phyloP scores from a whole-genome alignment of 23 tunicate species.

The Halocynthia roretzi region DNA sequence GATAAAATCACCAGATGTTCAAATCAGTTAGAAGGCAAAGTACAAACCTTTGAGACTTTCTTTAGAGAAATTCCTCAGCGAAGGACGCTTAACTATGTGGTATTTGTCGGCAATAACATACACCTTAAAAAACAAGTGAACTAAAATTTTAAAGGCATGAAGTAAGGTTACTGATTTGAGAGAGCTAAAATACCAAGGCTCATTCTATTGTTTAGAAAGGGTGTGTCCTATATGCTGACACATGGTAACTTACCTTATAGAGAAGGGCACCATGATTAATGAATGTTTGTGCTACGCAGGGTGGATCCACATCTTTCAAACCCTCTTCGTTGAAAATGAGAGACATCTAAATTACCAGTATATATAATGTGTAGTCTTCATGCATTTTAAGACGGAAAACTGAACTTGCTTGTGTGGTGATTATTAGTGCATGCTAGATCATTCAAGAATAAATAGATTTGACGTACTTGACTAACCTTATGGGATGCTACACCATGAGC shows the following conservation, averaged over 20 bases:
- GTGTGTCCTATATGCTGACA: background rate
- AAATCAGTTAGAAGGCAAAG: too few species aligned
- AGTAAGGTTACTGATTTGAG: background rate
- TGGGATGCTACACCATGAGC: slow-evolving; percentile 87
- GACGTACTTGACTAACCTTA: slow-evolving; percentile 39
- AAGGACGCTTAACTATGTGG: slow-evolving; percentile 76
- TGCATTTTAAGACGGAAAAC: too few species aligned
- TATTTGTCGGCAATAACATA: slow-evolving; percentile 64
- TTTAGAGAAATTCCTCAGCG: slow-evolving; percentile 56
- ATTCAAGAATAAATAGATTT: background rate
- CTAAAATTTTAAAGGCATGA: background rate
- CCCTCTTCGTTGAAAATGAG: slow-evolving; percentile 80
- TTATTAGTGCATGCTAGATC: too few species aligned
- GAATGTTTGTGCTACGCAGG: slow-evolving; percentile 88
- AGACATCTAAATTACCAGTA: slow-evolving; percentile 51
- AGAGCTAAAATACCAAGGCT: background rate
- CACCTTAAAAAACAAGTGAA: slow-evolving; percentile 24
- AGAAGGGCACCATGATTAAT: slow-evolving; percentile 74
- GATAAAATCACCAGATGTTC: background rate
- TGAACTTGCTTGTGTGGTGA: too few species aligned
- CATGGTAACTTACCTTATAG: slow-evolving; percentile 53
- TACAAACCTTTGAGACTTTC: slow-evolving; percentile 28
- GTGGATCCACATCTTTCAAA: slow-evolving; percentile 78
- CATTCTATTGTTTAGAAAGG: background rate
- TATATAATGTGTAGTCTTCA: background rate